Base-by-base conservation (phyloP, 1,140 invertebrate species). In the Bombus cullumanus region DNA sequence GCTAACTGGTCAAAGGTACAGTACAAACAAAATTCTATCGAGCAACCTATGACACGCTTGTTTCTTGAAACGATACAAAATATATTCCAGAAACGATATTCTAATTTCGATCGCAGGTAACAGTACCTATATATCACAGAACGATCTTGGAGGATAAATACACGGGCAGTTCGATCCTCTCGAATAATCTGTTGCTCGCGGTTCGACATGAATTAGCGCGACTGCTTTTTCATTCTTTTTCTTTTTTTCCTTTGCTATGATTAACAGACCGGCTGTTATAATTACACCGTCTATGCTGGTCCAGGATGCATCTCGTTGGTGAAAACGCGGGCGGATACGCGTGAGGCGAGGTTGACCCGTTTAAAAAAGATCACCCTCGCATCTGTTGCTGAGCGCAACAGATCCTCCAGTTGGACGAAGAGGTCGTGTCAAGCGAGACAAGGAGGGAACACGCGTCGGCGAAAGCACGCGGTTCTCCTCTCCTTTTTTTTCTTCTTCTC, bases 301-400 rank as follows among this genome's bases (percentile, higher is more conserved):
- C 18, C 77, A 81, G 69, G 78, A 85, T 79, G 85, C 57, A 39
- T 85, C 77, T 78, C 57, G 69, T 83, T 81, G 59, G 62, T 69
- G 73, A 41, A 68, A 64, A 57, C 57, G 87, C 69, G 64, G 25
- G 34, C 41, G 81, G 28, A 72, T 37, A 72, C 34, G 66, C 31
- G 31, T 10, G 53, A 18, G 57, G 81, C 77, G 77, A 39, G 76
- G 82, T 89, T 82, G 86, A 89, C 86, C 69, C 79, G 83, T 90
- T 89, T 90, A 90, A 90, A 90, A 90, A 90, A 90, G 79, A 89
- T 85, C 88, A 83, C 79, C 71, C 87, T 90, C 76, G 82, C 79
- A 79, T 88, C 79, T 85, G 79, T 85, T 85, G 64, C 81, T 47
- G 85, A 81, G 64, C 47, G 80, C 80, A 86, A 71, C 80, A 74